These are phyloP conservation scores for Phalanger gymnotis DNA, from an alignment of 2,797 vertebrate species.

Conservation along the genomic window DNA sequence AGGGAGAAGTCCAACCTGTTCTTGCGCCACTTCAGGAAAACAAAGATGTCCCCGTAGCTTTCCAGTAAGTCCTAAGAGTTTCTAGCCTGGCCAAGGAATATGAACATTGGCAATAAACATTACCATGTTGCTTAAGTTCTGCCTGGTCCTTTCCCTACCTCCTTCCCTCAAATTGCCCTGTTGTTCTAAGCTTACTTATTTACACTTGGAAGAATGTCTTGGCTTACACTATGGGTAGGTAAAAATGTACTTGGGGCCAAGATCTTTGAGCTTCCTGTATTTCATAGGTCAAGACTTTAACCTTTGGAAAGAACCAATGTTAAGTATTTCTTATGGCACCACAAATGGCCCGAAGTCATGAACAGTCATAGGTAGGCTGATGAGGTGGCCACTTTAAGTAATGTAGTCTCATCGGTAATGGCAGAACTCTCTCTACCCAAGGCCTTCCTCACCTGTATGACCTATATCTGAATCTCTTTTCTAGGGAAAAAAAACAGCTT, in stretches of 20 bases:
- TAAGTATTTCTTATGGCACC: not conserved
- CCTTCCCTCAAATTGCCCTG: not conserved
- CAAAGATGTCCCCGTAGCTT: slow-evolving; percentile 80
- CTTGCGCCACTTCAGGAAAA: slow-evolving; percentile 83
- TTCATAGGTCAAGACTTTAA: not conserved
- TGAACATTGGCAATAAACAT: slow-evolving; percentile 71
- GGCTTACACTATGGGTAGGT: not conserved
- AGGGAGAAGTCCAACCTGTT: slow-evolving; percentile 83
- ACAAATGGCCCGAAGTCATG: not conserved
- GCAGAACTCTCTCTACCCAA: not conserved
- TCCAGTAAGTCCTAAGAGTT: slow-evolving; percentile 83
- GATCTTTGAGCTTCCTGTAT: not conserved
- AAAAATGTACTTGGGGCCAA: not conserved
- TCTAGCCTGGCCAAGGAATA: slow-evolving; percentile 78
- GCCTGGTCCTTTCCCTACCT: not conserved
- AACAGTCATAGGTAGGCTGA: not conserved
- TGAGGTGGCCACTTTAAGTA: not conserved
- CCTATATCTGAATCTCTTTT: not conserved
- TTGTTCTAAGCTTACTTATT: not conserved
- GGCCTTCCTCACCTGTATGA: not conserved
- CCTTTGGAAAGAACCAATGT: not conserved
- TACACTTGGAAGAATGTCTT: not conserved
- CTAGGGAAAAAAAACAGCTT: not conserved
- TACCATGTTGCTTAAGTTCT: slow-evolving; percentile 1
- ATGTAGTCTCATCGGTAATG: not conserved